These are phyloP conservation scores for Tiphia femorata DNA, from an alignment of 2,888 invertebrate species.

Conservation along the genomic window DNA sequence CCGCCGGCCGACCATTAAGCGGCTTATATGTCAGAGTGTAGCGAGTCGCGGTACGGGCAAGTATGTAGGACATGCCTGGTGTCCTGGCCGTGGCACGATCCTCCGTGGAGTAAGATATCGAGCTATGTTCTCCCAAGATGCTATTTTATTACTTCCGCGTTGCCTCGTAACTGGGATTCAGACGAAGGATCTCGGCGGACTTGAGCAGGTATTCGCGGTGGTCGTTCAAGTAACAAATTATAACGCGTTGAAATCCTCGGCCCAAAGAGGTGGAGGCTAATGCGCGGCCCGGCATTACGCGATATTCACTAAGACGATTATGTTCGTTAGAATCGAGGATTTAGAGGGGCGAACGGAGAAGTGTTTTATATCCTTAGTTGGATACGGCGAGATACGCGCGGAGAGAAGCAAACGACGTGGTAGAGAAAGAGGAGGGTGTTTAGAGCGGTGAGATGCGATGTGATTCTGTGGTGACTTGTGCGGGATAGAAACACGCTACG, in stretches of 20 bases:
- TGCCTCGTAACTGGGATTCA: conserved; percentile 12
- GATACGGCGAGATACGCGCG: too few species aligned
- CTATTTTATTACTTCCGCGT: conserved; percentile 23
- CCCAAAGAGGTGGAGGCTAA: not conserved
- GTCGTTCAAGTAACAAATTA: not conserved
- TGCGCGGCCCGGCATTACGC: not conserved
- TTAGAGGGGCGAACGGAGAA: not conserved
- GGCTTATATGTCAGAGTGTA: conserved; percentile 45
- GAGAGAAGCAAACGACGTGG: too few species aligned
- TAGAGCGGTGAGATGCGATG: too few species aligned
- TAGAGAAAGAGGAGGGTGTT: too few species aligned
- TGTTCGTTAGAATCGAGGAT: not conserved
- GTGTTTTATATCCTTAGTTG: not conserved
- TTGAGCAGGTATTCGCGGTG: too few species aligned
- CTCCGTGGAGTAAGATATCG: conserved; percentile 17
- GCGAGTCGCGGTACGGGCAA: conserved; percentile 11
- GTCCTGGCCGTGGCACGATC: conserved; percentile 24
- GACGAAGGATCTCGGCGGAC: not conserved
- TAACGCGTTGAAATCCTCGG: not conserved
- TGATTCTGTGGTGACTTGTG: too few species aligned
- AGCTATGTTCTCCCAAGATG: conserved; percentile 11
- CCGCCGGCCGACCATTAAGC: too few species aligned
- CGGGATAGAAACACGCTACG: too few species aligned
- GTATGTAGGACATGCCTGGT: conserved; percentile 29
- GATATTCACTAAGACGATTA: not conserved